Percentiles rank a stretch among this genome's conserved stretches.
These are phyloP conservation scores for Drosophila kepulauana DNA, from an alignment of 1,140 invertebrate genomes.

Conservation along the genomic window DNA sequence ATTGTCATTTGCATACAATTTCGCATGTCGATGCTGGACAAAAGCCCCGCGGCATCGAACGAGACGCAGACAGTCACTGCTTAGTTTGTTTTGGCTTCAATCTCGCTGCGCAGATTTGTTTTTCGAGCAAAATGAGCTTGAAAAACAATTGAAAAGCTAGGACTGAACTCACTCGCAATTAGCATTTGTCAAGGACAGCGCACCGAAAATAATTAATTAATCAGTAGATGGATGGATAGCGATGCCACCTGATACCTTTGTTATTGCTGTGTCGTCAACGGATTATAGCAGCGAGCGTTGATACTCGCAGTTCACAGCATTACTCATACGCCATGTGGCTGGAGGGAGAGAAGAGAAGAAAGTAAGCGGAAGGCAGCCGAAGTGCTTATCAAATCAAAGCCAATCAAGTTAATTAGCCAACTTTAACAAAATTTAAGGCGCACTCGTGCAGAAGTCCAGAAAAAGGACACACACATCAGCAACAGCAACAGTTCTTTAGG, in stretches of 20 bases:
- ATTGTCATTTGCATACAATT: conserved; percentile 71
- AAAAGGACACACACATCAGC: conserved; percentile 20
- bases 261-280: conserved; percentile 1
- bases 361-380: not conserved
- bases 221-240: conserved; percentile 1
- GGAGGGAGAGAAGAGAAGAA: not conserved
- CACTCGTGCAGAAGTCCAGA: conserved; percentile 61
- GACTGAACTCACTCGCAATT: conserved; percentile 11
- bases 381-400: conserved; percentile 70
- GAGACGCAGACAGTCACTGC: not conserved
- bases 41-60: conserved; percentile 1
- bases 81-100: not conserved
- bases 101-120: conserved; percentile 7
- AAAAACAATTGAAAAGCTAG: conserved; percentile 15
- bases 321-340: conserved; percentile 23
- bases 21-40: conserved; percentile 42
- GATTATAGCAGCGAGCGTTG: conserved; percentile 9
- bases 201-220: conserved; percentile 23
- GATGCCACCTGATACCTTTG: conserved; percentile 23
- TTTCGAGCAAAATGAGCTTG: conserved; percentile 14
- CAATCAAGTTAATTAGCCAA: conserved; percentile 73
- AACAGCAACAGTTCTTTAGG: not conserved
- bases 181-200: conserved; percentile 19
- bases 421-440: conserved; percentile 51
- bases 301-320: not conserved